Evolutionary conservation across 2,113 vertebrate species (phyloP).

Genomic region (Tapirus terrestris): DNA sequence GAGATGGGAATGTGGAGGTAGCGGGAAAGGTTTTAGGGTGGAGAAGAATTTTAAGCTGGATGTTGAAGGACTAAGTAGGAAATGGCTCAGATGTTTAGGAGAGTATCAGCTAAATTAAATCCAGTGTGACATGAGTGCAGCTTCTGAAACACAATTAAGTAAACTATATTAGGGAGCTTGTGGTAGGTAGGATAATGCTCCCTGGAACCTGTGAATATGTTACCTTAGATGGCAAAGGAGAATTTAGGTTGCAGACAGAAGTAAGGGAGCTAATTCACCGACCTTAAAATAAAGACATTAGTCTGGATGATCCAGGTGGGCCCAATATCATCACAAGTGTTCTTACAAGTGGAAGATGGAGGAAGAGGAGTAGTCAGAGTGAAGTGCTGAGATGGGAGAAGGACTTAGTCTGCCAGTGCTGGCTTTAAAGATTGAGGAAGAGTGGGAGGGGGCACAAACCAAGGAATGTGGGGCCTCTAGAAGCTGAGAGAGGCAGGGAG

Average conservation of each 20-base stretch:
- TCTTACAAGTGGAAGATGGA: neutral
- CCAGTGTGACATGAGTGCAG: neutral
- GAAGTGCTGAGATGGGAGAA: neutral
- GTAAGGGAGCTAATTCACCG: neutral
- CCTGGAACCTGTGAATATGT: neutral
- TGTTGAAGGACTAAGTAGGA: neutral
- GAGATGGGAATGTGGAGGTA: neutral
- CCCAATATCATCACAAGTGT: neutral
- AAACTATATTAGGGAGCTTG: neutral
- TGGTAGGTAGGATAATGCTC: neutral
- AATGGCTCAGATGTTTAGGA: slow-evolving; percentile 7
- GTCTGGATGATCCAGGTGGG: neutral
- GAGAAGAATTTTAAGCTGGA: neutral
- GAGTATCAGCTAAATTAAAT: neutral
- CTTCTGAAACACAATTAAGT: slow-evolving; percentile 30
- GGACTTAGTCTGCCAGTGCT: neutral
- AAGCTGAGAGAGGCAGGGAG: neutral
- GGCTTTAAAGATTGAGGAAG: neutral
- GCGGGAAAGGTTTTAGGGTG: neutral
- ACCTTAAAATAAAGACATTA: neutral
- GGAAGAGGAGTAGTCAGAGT: neutral
- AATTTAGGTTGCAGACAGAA: neutral
- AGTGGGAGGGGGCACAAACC: neutral
- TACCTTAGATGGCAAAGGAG: neutral
- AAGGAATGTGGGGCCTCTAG: neutral